Base-by-base conservation (phyloP, 2,888 invertebrate species). In the Machimus rusticus region DNA sequence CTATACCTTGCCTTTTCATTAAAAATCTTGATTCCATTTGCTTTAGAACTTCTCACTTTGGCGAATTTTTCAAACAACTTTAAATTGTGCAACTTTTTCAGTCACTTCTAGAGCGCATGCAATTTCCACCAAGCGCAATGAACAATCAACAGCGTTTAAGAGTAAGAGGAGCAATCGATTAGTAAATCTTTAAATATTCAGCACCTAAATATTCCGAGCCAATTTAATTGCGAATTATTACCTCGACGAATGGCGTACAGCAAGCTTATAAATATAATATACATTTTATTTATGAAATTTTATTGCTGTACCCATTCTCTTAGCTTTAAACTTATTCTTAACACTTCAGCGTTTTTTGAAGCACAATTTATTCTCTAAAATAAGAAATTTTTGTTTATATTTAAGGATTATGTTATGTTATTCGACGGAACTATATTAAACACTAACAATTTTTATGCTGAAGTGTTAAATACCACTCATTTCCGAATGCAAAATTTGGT, bases 51-150 rank as follows among this genome's bases (percentile, higher is more conserved):
- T 86, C 66, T 55, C 34, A 31, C 12, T 79, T 79, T 79, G 79
- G 46, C 8, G 19, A 46, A 5, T 43, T 39, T 39, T 78, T n/a
- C 14, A 39, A 39, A 39, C 82, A 31, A 28, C 46, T 85, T 23
- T 43, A 85, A 85, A 85, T 14, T 79, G 39, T 87, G 86, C 57
- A 93, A 88, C 91, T 92, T 92, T 97, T 97, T 93, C 97, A 97
- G 97, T 96, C 95, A 93, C 96, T 97, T 96, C 96, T 97, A 95
- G 96, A 97, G 95, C 95, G 96, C 95, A 96, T 96, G 95, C 96
- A 96, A 94, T 95, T 96, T 94, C 95, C 96, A 94, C 95, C 96
- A 94, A 95, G 95, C 94, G 95, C 95, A 94, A 91, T 95, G 95
- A 94, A 96, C 95, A 94, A 96, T 93, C 96, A 96, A 94, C 96